These are phyloP conservation scores for Trachymyrmex septentrionalis DNA, from an alignment of 1,140 invertebrate species.

Conservation along the genomic window DNA sequence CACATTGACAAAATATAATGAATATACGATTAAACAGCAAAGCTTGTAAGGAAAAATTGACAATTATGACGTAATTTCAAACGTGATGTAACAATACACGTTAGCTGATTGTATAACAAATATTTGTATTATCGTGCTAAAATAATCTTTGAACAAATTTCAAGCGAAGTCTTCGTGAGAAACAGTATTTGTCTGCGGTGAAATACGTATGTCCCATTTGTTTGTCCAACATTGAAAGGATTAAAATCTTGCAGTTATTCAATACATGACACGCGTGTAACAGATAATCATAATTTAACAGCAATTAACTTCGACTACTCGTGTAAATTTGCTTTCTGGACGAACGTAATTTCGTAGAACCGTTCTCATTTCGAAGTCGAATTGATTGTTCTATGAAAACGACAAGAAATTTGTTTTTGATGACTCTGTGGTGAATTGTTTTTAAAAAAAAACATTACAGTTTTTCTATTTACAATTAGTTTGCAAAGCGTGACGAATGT, in stretches of 20 bases:
- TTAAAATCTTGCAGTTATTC: neutral
- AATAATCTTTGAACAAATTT: conserved; percentile 8
- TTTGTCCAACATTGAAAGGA: neutral
- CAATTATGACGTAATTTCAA: conserved; percentile 4
- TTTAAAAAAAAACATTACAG: conserved; percentile 1
- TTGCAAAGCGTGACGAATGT: neutral
- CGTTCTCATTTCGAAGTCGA: neutral
- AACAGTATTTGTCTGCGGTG: neutral
- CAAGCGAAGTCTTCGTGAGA: neutral
- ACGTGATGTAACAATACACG: neutral
- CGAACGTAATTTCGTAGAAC: neutral
- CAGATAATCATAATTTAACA: conserved; percentile 36
- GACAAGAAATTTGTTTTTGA: conserved; percentile 15
- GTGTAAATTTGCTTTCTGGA: neutral
- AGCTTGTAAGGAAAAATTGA: neutral
- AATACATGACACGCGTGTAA: neutral
- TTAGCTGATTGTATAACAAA: neutral
- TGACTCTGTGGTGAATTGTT: neutral
- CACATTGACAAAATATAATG: neutral
- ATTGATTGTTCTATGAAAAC: conserved; percentile 3
- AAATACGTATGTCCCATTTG: neutral
- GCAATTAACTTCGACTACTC: neutral
- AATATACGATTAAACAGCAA: neutral
- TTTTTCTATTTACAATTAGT: conserved; percentile 6
- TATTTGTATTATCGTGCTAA: neutral